Base-by-base conservation (phyloP, 2,113 vertebrate species). In the Ammodytes dubius region DNA sequence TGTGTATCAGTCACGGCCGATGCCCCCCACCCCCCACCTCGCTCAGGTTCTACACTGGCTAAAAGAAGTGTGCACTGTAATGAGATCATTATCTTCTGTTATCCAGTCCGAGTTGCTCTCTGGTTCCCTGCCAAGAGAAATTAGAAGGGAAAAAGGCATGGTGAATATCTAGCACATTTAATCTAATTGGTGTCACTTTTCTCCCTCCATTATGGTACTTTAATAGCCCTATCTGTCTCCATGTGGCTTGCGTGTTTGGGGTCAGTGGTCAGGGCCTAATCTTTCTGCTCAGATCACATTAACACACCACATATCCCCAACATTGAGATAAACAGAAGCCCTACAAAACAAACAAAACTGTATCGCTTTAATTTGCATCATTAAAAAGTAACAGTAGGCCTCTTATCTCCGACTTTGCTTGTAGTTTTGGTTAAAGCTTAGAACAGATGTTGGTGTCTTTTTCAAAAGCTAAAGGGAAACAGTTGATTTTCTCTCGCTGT, bases 101-200 rank as follows among this genome's bases (percentile, higher is more conserved):
- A 89, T 90, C 82, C 86, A 84, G 85, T 85, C 82, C 59, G 66
- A 89, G 73, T 84, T 87, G 86, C 85, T 88, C 88, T 86, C 82
- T 86, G 82, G 80, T 92, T 88, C 88, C 73, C 76, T 90, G 88
- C 89, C 88, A 90, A 61, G 82, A 90, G 83, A 89, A 93, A 93
- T 92, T 89, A 89, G 78, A 88, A 87, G 57, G 42, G 76, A 19
- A 88, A 88, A 89, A 89, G 78, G 83, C 78, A n/a, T 57, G 80
- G 77, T 80, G 86, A 92, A 92, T 91, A 93, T 91, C 85, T 88
- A 83, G 76, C 87, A 92, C 92, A 91, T 92, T 92, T 94, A 90
- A 94, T 93, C 89, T 94, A 95, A 94, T 95, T 94, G 92, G 83
- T 90, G 92, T 94, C 92, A 89, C 87, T 87, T 92, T 91, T 88